phyloP scores from a whole-genome alignment of 2,113 vertebrate genomes.

The Deroptyus accipitrinus region DNA sequence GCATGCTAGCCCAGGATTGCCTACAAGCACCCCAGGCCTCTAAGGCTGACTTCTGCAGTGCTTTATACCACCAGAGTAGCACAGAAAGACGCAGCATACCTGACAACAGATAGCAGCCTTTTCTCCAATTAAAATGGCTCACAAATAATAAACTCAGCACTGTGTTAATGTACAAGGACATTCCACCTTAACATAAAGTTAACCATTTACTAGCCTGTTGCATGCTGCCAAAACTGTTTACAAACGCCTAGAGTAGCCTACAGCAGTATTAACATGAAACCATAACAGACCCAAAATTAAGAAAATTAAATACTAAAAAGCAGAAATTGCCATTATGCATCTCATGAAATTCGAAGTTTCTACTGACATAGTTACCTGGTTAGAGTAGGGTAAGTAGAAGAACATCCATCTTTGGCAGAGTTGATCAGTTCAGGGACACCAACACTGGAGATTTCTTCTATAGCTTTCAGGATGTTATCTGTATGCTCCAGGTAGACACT shows the following conservation, averaged over 20 bases:
- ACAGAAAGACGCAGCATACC: neutral
- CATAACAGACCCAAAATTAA: neutral
- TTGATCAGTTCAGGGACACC: conserved; percentile 85
- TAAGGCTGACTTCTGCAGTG: neutral
- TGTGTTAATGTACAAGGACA: neutral
- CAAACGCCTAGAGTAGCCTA: neutral
- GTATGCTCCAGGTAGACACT: conserved; percentile 91
- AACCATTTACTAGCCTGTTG: neutral
- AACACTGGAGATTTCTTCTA: conserved; percentile 88
- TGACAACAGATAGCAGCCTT: neutral
- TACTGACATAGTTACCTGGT: conserved; percentile 77
- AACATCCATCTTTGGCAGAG: conserved; percentile 82
- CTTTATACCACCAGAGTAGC: neutral
- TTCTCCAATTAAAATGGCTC: neutral
- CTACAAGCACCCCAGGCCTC: neutral
- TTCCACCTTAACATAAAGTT: neutral
- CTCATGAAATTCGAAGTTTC: neutral
- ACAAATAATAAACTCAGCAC: neutral
- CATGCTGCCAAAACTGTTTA: neutral
- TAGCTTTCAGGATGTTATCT: conserved; percentile 85
- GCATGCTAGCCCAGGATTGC: neutral
- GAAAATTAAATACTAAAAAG: neutral
- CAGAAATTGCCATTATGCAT: neutral
- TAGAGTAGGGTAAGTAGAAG: conserved; percentile 88
- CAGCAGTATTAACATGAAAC: neutral